Base-by-base conservation (phyloP, 2,113 vertebrate genomes). In the Crotophaga sulcirostris region DNA sequence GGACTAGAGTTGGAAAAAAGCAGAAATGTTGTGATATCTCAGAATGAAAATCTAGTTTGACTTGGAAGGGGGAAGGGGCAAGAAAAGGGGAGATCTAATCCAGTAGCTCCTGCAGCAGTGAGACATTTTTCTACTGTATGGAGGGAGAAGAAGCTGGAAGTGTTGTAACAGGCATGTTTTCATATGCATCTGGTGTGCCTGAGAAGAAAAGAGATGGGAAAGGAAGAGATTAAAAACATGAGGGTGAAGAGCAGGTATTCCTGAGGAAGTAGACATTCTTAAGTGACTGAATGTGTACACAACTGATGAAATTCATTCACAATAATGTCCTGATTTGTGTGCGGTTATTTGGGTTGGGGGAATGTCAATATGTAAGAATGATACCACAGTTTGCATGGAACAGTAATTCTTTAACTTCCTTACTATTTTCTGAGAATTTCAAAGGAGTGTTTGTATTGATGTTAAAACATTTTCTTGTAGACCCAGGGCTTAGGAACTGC, bases 401-500 rank as follows among this genome's bases (percentile, higher is more conserved):
- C 38, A 28, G 20, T 49, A 14, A 20, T 18, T 15, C 54, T 77
- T 52, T 2, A 11, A 12, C 17, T 29, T 52, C 49, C 70, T 19
- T 25, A 17, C 11, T 6, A 2, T 51, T 92, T 94, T 74, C 6
- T 24, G 24, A 67, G 58, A 3, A 4, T 49, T 47, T 8, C 20
- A 10, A 47, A 56, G 28, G 38, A 59, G 23, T 67, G 23, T 31
- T 70, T 23, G 63, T 85, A 40, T 4, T 86, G 44, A 23, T 72
- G 7, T 38, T 77, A 74, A 70, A 95, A 62, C 21, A 15, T 0
- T 93, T 69, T 93, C 73, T 94, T 93, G 55, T 77, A 99, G 99
- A 99, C 98, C 72, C 98, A 99, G 96, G 99, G 99, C 60, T 98
- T 99, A 91, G 99, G 99, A 86, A 99, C 99, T 13, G 99, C 99